phyloP scores from a whole-genome alignment of 2,113 vertebrate genomes.

The Trachemys scripta region DNA sequence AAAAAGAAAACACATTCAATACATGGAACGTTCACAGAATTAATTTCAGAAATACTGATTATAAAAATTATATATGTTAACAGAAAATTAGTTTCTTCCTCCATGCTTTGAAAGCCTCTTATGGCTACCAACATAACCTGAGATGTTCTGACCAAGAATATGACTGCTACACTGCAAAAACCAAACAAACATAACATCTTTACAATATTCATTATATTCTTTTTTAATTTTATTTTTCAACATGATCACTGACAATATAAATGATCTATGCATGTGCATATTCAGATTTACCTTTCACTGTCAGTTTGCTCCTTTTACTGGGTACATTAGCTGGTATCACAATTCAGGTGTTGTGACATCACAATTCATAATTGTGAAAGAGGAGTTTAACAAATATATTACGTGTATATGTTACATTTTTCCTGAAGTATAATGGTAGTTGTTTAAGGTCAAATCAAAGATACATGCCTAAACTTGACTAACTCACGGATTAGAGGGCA shows the following conservation, averaged over 20 bases:
- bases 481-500: background rate
- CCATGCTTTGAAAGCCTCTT: background rate
- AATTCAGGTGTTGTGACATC: background rate
- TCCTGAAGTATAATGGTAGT: background rate
- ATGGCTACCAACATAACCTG: background rate
- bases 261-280: accelerated
- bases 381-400: background rate
- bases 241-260: background rate
- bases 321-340: background rate
- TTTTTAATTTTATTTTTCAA: background rate
- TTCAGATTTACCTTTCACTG: background rate
- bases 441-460: background rate
- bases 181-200: too few relatives aligned
- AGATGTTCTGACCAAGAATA: background rate
- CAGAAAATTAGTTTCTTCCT: background rate
- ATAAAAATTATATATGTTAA: background rate
- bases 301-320: background rate
- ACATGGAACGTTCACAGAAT: background rate
- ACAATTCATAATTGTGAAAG: background rate
- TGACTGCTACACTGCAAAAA: background rate
- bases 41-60: background rate
- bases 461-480: background rate
- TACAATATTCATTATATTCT: background rate
- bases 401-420: background rate
- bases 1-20: background rate